These are phyloP conservation scores for Hirudinaria manillensis DNA, from an alignment of 2,888 invertebrate species.

Conservation along the genomic window DNA sequence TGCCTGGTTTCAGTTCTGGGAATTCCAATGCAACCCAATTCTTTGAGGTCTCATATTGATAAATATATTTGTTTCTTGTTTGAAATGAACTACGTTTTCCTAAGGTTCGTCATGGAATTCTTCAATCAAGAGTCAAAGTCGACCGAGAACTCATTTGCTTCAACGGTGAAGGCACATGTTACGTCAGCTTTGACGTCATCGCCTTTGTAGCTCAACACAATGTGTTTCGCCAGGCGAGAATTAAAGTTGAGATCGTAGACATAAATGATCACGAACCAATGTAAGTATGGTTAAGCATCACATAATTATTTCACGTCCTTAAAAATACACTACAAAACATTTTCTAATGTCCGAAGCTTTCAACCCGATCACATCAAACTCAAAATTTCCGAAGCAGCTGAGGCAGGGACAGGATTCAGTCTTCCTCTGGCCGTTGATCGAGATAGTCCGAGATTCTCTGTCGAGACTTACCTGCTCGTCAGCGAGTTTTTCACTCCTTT, in stretches of 20 bases:
- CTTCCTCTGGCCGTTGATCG: neutral
- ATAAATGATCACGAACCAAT: slow-evolving; percentile 15
- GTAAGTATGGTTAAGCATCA: neutral
- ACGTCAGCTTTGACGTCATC: neutral
- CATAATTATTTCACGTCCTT: neutral
- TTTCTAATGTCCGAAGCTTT: neutral
- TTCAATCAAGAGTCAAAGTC: neutral
- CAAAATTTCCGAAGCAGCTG: neutral
- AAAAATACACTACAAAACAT: neutral
- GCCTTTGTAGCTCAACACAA: neutral
- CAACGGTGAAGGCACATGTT: neutral
- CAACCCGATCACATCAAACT: neutral
- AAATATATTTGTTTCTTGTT: no score
- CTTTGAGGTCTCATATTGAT: neutral
- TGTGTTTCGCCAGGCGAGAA: neutral
- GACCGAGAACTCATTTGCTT: neutral
- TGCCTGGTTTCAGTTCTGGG: neutral
- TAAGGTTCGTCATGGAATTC: no score
- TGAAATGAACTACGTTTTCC: no score
- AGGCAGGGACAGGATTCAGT: neutral
- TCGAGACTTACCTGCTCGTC: slow-evolving; percentile 2
- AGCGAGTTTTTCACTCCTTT: neutral
- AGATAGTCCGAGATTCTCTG: neutral
- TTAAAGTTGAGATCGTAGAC: neutral
- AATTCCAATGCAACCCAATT: neutral